phyloP scores from a whole-genome alignment of 2,113 vertebrate species.

The Opisthocomus hoazin region DNA sequence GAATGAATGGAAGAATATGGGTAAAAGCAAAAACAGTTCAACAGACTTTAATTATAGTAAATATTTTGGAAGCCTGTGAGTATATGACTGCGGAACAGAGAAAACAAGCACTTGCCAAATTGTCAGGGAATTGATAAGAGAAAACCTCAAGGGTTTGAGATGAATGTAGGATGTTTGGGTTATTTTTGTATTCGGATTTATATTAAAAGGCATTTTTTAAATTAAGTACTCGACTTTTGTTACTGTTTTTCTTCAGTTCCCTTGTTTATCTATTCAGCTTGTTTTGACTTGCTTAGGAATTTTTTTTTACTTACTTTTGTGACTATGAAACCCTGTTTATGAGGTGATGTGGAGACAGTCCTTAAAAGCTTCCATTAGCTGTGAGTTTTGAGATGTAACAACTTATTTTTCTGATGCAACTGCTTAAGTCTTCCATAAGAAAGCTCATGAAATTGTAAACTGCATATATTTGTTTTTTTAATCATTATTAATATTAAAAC shows the following conservation, averaged over 20 bases:
- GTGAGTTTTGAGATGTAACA: not conserved
- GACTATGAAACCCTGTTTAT: not conserved
- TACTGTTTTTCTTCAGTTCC: not conserved
- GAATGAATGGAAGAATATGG: conserved; percentile 94
- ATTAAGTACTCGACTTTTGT: not conserved
- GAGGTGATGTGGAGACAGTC: not conserved
- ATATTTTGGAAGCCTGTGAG: conserved; percentile 90
- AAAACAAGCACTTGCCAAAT: conserved; percentile 76
- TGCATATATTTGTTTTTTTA: not conserved
- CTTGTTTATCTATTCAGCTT: not conserved
- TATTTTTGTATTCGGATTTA: conserved; percentile 28
- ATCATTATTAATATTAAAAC: not conserved
- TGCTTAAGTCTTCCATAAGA: not conserved
- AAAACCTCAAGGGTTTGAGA: not conserved
- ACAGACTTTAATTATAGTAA: conserved; percentile 88
- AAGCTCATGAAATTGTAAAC: not conserved
- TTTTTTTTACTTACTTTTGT: not conserved
- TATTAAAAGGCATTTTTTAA: conserved; percentile 14
- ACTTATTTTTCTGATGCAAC: too few relatives aligned
- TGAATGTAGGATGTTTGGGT: not conserved
- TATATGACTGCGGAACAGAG: conserved; percentile 87
- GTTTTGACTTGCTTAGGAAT: not conserved
- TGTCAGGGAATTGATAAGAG: conserved; percentile 72
- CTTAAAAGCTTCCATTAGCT: not conserved
- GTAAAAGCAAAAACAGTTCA: conserved; percentile 83